Conservation (phyloP, 2,113 vertebrate genomes). For the Dromiciops gliroides region DNA sequence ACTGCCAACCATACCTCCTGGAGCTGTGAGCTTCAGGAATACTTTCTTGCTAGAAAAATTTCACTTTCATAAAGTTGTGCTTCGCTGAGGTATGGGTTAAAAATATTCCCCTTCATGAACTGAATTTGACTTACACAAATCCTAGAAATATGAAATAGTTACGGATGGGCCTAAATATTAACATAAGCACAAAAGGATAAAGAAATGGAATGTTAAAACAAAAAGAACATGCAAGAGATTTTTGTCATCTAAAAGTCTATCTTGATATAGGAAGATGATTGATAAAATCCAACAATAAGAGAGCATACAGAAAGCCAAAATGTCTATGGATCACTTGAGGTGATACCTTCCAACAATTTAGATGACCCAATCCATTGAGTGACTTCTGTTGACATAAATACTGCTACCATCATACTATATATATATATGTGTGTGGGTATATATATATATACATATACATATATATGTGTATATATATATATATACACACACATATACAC, state of each 20-base stretch:
- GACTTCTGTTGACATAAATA: background rate
- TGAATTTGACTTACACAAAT: slow-evolving; percentile 41
- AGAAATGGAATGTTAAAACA: background rate
- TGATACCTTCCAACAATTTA: background rate
- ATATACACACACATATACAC: background rate
- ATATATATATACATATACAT: background rate
- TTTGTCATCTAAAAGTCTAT: slow-evolving; percentile 15
- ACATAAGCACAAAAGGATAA: background rate
- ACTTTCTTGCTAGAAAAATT: background rate
- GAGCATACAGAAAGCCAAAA: slow-evolving; percentile 29
- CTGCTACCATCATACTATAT: background rate
- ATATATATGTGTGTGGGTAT: background rate
- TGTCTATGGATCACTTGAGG: slow-evolving; percentile 36
- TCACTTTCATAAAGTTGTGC: slow-evolving; percentile 8
- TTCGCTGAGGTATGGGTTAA: slow-evolving; percentile 13
- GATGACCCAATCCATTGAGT: background rate
- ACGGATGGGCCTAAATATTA: background rate
- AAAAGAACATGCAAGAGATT: slow-evolving; percentile 1
- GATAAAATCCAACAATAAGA: slow-evolving; percentile 37
- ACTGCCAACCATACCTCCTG: background rate
- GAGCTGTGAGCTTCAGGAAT: background rate
- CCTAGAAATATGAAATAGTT: background rate
- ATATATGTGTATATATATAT: background rate
- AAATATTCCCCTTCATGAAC: slow-evolving; percentile 10
- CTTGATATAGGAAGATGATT: background rate